These are phyloP conservation scores for Pachycephus smyrnensis DNA, from an alignment of 2,888 invertebrate genomes.

Conservation along the genomic window DNA sequence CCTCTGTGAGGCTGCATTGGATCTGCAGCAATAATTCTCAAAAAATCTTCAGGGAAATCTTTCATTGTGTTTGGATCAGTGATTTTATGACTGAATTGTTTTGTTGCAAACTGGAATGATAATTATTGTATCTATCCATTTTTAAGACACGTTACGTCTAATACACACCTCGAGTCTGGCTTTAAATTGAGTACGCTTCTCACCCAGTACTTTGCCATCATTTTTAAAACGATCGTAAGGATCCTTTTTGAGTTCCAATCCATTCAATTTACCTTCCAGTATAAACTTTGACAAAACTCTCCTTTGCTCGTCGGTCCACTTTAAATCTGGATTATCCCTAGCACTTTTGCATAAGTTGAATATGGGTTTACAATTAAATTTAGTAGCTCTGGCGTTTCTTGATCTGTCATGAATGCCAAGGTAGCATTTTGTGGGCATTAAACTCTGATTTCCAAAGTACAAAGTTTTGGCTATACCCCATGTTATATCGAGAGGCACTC, in stretches of 20 bases:
- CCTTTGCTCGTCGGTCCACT: constrained; percentile 73
- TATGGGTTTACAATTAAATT: constrained; percentile 79
- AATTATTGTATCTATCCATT: background rate
- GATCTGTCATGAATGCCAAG: constrained; percentile 85
- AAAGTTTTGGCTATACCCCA: constrained; percentile 90
- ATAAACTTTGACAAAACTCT: constrained; percentile 82
- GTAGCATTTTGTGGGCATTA: constrained; percentile 85
- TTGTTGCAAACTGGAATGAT: constrained; percentile 69
- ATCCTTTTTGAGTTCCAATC: constrained; percentile 75
- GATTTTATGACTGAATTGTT: constrained; percentile 76
- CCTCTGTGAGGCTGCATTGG: constrained; percentile 74
- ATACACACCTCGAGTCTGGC: constrained; percentile 72
- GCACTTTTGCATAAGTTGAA: constrained; percentile 77
- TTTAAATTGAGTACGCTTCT: constrained; percentile 74
- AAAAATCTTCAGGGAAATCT: constrained; percentile 79
- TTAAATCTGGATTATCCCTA: constrained; percentile 64
- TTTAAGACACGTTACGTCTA: constrained; percentile 7
- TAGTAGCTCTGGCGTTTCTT: constrained; percentile 77
- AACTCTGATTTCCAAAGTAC: constrained; percentile 81
- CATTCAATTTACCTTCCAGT: constrained; percentile 86
- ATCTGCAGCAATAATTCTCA: constrained; percentile 76
- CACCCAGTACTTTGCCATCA: constrained; percentile 69
- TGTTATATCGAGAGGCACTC: constrained; percentile 81
- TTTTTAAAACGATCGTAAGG: constrained; percentile 68
- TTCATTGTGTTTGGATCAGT: constrained; percentile 75